Evolutionary conservation across 1,140 invertebrate species (phyloP), one percentile per base, ranked within the genome.

Genomic region (Meloidogyne chitwoodi): DNA sequence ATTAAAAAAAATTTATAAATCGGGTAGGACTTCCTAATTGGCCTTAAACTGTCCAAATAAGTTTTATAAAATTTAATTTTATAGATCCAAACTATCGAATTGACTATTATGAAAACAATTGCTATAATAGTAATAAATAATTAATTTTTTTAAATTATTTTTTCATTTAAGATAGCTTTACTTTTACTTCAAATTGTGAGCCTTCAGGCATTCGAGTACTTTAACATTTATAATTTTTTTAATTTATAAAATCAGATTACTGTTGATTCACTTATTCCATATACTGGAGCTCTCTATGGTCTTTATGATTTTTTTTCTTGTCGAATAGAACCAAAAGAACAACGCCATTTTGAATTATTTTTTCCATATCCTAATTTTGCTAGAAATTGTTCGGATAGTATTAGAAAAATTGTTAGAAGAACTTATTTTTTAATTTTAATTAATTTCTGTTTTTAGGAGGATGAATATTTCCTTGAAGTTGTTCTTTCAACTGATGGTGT

Each of bases 61-160:
- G n/a, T n/a, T n/a, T n/a, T n/a, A n/a, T n/a, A n/a, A n/a, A n/a
- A n/a, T 41, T 41, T 56, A n/a, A n/a, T n/a, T n/a, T n/a, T 48
- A 19, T 6, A 56, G 48, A 86, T 64, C 85, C 85, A 2, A 86
- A 86, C 63, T 86, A 74, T 77, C 79, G 85, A 38, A 84, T 86
- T 62, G 85, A 86, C 63, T 86, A 86, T 72, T 86, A 87, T 68
- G 85, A 86, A 75, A 87, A 87, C 74, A 87, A 86, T 68, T 86
- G 85, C 48, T 83, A 76, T 64, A 86, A 86, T 61, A 79, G 84
- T 86, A 68, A 86, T 81, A 68, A 5, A 31, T 74, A 31, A 6
- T 65, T 26, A 26, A 34, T 16, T 74, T 74, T 27, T 29, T 29
- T 77, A 22, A 29, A 71, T 38, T 16, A 44, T 5, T 44, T 26